A percentile compares a stretch with the other conserved stretches of the same genome.
Evolutionary conservation across 2,797 vertebrate species (phyloP).

Genomic region (Acomys russatus): DNA sequence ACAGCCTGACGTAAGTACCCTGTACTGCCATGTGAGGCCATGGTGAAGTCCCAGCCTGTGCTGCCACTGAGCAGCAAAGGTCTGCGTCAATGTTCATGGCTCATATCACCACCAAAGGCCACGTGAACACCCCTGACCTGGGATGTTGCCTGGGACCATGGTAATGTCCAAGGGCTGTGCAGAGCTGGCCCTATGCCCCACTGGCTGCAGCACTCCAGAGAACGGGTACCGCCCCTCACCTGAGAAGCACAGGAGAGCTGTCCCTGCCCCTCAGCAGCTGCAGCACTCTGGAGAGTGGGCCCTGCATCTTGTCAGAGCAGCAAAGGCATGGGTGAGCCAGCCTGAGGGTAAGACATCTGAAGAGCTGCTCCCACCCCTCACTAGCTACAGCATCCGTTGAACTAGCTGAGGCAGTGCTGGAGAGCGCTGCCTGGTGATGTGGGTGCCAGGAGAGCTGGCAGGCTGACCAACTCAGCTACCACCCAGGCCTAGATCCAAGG

Average conservation of each 20-base stretch:
- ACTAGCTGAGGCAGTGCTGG: not conserved
- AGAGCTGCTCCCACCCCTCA: not conserved
- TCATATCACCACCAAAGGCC: no score
- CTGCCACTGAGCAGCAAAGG: no score
- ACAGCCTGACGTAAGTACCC: not conserved
- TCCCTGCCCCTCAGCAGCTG: no score
- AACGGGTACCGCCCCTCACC: not conserved
- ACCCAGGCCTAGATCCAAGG: no score
- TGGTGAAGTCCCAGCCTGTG: not conserved
- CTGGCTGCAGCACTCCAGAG: not conserved
- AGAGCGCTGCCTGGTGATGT: no score
- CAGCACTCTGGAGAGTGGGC: no score
- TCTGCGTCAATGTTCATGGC: no score
- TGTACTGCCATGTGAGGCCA: not conserved
- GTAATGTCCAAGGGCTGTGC: not conserved
- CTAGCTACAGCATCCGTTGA: not conserved
- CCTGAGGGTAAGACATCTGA: not conserved
- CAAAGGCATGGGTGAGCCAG: not conserved
- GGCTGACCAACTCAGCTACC: no score
- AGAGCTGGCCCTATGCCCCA: not conserved
- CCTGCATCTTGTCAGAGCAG: not conserved
- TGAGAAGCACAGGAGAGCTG: not conserved
- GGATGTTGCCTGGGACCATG: not conserved
- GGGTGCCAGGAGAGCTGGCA: no score
- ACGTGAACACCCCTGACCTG: no score